Evolutionary conservation across 2,113 vertebrate species (phyloP).

Genomic region (Hypomesus transpacificus): DNA sequence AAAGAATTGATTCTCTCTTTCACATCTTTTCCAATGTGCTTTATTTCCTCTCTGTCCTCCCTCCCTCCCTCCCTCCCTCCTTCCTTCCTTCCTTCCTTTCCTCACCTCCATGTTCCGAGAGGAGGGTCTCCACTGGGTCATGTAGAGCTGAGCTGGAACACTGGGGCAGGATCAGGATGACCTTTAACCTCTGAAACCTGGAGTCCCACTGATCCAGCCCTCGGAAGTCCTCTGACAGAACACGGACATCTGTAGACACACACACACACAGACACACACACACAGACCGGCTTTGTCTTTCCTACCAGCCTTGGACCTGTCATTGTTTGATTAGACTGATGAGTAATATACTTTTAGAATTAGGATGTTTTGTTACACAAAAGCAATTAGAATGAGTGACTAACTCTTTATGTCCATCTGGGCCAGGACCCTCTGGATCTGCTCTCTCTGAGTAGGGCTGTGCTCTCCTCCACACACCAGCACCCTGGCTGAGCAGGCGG

Average conservation of each 20-base stretch:
- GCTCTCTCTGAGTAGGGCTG: constrained; percentile 59
- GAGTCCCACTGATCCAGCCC: constrained; percentile 69
- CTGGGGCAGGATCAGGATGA: constrained; percentile 81
- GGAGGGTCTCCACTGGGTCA: constrained; percentile 82
- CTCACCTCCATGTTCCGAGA: constrained; percentile 83
- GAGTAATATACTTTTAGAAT: too few relatives aligned
- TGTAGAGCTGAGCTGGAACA: constrained; percentile 82
- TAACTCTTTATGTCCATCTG: constrained; percentile 78
- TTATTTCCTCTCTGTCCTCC: neutral
- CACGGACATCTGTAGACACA: constrained; percentile 72
- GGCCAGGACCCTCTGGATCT: constrained; percentile 68
- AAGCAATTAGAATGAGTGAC: constrained; percentile 56
- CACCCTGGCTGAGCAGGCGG: constrained; percentile 57
- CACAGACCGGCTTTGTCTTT: constrained; percentile 64
- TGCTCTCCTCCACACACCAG: constrained; percentile 77
- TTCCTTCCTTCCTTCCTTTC: neutral
- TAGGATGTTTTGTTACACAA: neutral
- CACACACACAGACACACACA: neutral
- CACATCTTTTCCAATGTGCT: neutral
- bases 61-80: neutral
- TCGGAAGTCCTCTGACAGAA: constrained; percentile 76
- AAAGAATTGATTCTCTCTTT: too few relatives aligned
- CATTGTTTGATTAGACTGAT: too few relatives aligned
- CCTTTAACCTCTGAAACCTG: constrained; percentile 73
- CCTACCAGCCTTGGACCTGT: too few relatives aligned